phyloP scores from a whole-genome alignment of 2,888 invertebrate genomes.

The Zelleria hepariella region DNA sequence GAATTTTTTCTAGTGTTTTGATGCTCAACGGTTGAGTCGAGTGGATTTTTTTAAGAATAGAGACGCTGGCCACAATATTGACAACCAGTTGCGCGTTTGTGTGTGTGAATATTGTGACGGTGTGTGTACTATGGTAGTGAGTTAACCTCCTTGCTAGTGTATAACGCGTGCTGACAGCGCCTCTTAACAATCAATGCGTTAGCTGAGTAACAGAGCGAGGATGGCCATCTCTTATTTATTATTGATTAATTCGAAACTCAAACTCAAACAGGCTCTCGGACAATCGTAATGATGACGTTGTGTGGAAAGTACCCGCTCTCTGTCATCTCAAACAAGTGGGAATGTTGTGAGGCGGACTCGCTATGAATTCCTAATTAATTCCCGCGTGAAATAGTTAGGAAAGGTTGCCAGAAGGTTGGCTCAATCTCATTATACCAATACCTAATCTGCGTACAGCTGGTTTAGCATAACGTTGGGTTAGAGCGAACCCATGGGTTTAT shows the following conservation, averaged over 20 bases:
- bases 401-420: not conserved
- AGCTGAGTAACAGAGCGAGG: slow-evolving; percentile 9
- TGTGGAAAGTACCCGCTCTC: not conserved
- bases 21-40: too few species aligned
- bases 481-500: too few species aligned
- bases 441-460: too few species aligned
- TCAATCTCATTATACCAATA: too few species aligned
- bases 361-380: not conserved
- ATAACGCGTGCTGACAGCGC: not conserved
- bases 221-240: slow-evolving; percentile 2
- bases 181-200: slow-evolving; percentile 11
- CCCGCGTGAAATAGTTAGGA: not conserved
- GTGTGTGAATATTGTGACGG: too few species aligned
- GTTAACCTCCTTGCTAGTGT: not conserved
- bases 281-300: not conserved
- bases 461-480: too few species aligned
- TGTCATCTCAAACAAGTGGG: not conserved
- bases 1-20: too few species aligned
- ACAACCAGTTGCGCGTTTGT: too few species aligned
- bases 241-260: slow-evolving; percentile 2
- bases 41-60: too few species aligned
- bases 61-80: too few species aligned
- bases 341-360: not conserved
- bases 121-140: too few species aligned
- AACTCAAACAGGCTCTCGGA: not conserved